phyloP scores from a whole-genome alignment of 2,113 vertebrate species.

The Neotoma lepida region DNA sequence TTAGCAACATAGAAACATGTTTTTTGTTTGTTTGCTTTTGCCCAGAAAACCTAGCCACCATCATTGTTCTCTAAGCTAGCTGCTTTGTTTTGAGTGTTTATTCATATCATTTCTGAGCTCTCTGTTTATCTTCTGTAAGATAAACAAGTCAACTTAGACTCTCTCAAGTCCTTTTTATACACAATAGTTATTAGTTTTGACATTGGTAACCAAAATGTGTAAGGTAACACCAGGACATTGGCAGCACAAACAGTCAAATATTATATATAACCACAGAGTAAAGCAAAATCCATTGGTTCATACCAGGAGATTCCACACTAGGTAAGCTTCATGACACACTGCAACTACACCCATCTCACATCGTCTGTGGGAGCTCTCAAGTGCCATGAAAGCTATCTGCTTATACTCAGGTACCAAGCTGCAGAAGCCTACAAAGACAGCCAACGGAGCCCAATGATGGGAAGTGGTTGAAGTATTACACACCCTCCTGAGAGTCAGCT shows the following conservation, averaged over 20 bases:
- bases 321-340: background rate
- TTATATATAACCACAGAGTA: accelerated
- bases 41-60: background rate
- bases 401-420: background rate
- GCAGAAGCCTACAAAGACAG: background rate
- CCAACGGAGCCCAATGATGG: background rate
- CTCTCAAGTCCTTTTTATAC: background rate
- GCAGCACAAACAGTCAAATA: no score
- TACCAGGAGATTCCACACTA: accelerated
- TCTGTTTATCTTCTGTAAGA: background rate
- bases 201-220: no score
- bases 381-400: background rate
- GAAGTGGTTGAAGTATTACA: background rate
- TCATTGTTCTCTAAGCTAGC: background rate
- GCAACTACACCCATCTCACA: background rate
- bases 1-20: background rate
- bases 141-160: background rate
- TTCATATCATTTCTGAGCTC: background rate
- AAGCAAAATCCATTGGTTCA: background rate
- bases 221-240: background rate
- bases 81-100: background rate
- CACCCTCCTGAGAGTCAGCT: background rate
- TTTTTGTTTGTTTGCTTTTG: no score
- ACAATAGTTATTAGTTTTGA: background rate
- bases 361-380: background rate